Percentiles rank a stretch among this genome's conserved stretches.
phyloP scores from a whole-genome alignment of 1,140 invertebrate species.

The Tachypleus tridentatus region DNA sequence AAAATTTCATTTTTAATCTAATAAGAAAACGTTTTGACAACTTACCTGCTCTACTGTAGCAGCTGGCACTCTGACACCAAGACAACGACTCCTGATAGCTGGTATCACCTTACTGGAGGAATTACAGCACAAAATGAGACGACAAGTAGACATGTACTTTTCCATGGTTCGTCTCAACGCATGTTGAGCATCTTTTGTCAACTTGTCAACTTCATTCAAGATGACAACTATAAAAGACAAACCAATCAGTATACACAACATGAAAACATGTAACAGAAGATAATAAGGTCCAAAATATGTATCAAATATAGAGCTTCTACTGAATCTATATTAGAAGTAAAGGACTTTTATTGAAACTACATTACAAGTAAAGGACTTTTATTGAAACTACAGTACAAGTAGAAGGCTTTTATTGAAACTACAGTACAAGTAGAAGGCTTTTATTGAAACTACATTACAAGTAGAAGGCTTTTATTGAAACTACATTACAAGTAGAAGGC shows the following conservation, averaged over 20 bases:
- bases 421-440: too few species aligned
- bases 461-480: neutral
- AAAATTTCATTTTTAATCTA: neutral
- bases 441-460: too few species aligned
- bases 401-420: too few species aligned
- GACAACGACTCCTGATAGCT: slow-evolving; percentile 86
- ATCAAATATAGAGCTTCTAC: neutral
- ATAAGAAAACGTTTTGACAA: neutral
- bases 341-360: too few species aligned
- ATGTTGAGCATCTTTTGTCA: slow-evolving; percentile 98
- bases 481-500: too few species aligned
- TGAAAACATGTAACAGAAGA: too few species aligned
- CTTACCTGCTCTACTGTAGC: slow-evolving; percentile 64
- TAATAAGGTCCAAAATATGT: too few species aligned
- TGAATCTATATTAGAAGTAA: neutral
- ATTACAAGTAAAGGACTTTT: too few species aligned
- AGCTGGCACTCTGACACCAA: slow-evolving; percentile 78
- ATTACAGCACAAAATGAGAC: slow-evolving; percentile 88
- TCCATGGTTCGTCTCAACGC: slow-evolving; percentile 97
- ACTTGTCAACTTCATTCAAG: slow-evolving; percentile 84
- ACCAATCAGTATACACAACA: slow-evolving; percentile 10
- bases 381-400: too few species aligned
- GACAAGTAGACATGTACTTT: slow-evolving; percentile 91
- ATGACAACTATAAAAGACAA: slow-evolving; percentile 60
- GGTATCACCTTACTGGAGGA: slow-evolving; percentile 90